phyloP scores from a whole-genome alignment of 2,113 vertebrate species.

The Nesoenas mayeri region DNA sequence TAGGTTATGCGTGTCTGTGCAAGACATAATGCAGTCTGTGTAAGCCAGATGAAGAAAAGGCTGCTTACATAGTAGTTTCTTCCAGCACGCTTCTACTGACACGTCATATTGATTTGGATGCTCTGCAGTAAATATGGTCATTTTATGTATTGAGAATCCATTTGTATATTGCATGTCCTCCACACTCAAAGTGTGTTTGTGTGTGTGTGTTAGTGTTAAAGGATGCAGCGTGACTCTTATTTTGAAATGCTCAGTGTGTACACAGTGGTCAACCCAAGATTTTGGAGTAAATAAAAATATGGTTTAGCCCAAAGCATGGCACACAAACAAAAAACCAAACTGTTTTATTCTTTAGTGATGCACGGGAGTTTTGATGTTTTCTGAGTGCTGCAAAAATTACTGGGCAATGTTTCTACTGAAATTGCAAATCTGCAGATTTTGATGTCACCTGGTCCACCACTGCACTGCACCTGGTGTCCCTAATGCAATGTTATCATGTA shows the following conservation, averaged over 20 bases:
- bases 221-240: neutral
- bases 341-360: neutral
- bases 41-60: neutral
- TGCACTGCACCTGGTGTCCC: neutral
- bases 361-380: neutral
- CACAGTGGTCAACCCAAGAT: neutral
- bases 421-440: neutral
- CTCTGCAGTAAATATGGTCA: neutral
- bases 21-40: neutral
- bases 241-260: neutral
- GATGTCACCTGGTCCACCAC: neutral
- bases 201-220: neutral
- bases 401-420: neutral
- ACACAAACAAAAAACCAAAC: too few species aligned
- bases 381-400: neutral
- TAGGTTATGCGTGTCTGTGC: neutral
- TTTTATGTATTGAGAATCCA: neutral
- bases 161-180: neutral
- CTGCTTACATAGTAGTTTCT: constrained; percentile 6
- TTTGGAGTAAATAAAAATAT: neutral
- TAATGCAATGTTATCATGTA: neutral
- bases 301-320: neutral
- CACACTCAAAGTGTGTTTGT: neutral
- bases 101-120: neutral
- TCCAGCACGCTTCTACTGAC: neutral